These are phyloP conservation scores for Varanus komodoensis DNA, from an alignment of 2,113 vertebrate species.

Conservation along the genomic window DNA sequence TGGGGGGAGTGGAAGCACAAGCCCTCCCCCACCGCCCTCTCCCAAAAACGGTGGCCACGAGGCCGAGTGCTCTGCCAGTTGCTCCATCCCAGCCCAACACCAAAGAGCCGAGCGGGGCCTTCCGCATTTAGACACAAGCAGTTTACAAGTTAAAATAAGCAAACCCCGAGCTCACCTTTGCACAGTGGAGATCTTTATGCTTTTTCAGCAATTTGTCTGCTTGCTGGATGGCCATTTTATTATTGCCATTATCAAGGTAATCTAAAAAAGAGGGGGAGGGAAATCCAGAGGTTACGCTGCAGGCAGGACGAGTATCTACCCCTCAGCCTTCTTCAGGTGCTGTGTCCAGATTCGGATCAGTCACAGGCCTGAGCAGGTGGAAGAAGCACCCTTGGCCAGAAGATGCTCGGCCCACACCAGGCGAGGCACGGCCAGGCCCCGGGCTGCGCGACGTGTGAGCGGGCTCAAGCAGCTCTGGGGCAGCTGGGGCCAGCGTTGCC, in stretches of 20 bases:
- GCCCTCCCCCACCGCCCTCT: no score
- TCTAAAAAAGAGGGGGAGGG: slow-evolving; percentile 77
- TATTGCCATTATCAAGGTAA: slow-evolving; percentile 99
- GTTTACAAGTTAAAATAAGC: neutral
- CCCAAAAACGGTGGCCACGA: neutral
- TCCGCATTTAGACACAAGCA: neutral
- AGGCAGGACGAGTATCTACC: neutral
- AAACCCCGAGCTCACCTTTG: slow-evolving; percentile 84
- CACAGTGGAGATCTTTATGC: slow-evolving; percentile 98
- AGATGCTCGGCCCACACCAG: no score
- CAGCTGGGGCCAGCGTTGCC: no score
- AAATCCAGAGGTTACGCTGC: slow-evolving; percentile 10
- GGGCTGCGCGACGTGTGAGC: no score
- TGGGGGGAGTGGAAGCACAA: neutral
- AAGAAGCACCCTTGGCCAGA: no score
- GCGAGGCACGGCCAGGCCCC: no score
- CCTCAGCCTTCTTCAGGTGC: neutral
- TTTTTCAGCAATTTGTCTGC: slow-evolving; percentile 98
- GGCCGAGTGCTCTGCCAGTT: neutral
- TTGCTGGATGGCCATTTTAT: slow-evolving; percentile 99
- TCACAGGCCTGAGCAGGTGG: rapidly evolving
- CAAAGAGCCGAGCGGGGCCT: no score
- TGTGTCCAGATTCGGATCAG: neutral
- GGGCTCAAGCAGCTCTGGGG: no score
- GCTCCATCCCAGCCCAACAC: neutral